Base-by-base conservation (phyloP, 2,888 invertebrate species). In the Phyto melanocephala region DNA sequence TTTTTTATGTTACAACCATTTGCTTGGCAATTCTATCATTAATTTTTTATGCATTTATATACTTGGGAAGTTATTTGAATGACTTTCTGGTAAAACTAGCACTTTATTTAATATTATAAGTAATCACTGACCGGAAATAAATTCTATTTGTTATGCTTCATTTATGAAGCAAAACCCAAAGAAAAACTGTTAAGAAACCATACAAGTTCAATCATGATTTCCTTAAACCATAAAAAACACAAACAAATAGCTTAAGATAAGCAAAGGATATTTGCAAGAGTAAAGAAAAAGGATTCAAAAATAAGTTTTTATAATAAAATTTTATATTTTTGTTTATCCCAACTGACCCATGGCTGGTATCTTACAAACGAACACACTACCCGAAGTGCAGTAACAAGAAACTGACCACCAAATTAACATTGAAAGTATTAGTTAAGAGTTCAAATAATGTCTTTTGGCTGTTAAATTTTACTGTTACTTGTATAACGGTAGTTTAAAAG, bases 101-200 rank as follows among this genome's bases (percentile, higher is more conserved):
- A 67, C 77, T 81, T 77, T 72, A 81, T 81, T 77, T 77, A 72
- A 81, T 77, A 77, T 72, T 78, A 76, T 71, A n/a, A n/a, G n/a
- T n/a, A 67, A 80, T 71, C 75, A 82, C 60, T 82, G 82, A 79
- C 82, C 82, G 82, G 82, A 82, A 82, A 82, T 82, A 79, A 82
- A 79, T 79, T 67, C 56, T 67, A 79, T 76, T 79, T 62, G 82
- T 80, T 82, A 82, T 82, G 82, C 75, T 80, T 82, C 82, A 82
- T 82, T 82, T 82, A 42, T 71, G 56, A 62, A 62, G 37, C 45
- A 63, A 76, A 58, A 74, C 58, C n/a, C 63, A 63, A 28, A 54
- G 42, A 11, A 80, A 52, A 74, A 62, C 35, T 37, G 17, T 35
- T 62, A 76, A 75, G 63, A 67, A 60, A 28, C 71, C 81, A 52